Evolutionary conservation across 2,888 invertebrate genomes (phyloP).

Genomic region (Cloeon dipterum): DNA sequence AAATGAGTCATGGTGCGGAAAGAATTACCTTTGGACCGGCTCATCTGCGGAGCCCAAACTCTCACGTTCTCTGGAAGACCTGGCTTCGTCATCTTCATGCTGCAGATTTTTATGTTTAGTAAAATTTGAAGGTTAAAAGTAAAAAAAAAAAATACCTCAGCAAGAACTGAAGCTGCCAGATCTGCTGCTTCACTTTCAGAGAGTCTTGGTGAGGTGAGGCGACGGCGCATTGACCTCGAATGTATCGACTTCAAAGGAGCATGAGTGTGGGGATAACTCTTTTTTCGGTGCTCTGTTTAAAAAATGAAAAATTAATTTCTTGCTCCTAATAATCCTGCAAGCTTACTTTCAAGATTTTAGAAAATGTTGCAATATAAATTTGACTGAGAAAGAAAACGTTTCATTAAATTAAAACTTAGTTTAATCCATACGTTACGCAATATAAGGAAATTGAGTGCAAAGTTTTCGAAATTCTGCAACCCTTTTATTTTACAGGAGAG

Average conservation of each 20-base stretch:
- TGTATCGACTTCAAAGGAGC: slow-evolving; percentile 31
- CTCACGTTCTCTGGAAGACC: too few species aligned
- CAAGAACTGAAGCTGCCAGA: neutral
- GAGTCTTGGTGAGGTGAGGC: slow-evolving; percentile 6
- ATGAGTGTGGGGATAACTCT: slow-evolving; percentile 36
- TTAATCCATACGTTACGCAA: too few species aligned
- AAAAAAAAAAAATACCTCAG: neutral
- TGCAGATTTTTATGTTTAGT: too few species aligned
- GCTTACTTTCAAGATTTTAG: too few species aligned
- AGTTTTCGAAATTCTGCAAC: too few species aligned
- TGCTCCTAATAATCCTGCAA: neutral
- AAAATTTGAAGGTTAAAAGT: too few species aligned
- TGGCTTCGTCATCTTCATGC: too few species aligned
- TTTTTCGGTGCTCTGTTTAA: slow-evolving; percentile 29
- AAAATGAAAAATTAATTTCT: neutral
- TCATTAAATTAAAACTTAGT: too few species aligned
- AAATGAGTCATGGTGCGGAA: too few species aligned
- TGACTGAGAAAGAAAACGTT: too few species aligned
- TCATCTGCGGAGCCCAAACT: slow-evolving; percentile 6
- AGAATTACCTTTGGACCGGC: slow-evolving; percentile 4
- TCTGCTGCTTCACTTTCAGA: slow-evolving; percentile 4
- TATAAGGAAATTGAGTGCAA: too few species aligned
- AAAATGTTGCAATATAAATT: neutral
- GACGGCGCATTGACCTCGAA: slow-evolving; percentile 28
- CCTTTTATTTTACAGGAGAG: too few species aligned